A percentile compares a stretch with the other conserved stretches of the same genome.
Evolutionary conservation across 2,113 vertebrate species (phyloP).

Genomic region (Nothoprocta pentlandii): DNA sequence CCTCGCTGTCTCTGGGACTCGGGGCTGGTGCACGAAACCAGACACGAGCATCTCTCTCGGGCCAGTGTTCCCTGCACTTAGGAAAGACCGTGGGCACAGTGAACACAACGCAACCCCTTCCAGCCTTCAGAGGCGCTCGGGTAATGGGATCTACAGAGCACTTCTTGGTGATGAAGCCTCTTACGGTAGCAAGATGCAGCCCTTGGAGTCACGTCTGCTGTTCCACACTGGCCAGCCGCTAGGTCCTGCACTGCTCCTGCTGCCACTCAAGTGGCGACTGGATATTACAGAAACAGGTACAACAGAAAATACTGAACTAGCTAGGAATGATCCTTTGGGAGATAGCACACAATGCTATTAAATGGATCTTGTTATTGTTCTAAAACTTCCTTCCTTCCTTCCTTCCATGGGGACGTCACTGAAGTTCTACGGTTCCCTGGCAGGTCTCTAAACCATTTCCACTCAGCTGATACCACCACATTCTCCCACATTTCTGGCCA

Average conservation of each 20-base stretch:
- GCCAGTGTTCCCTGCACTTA: background rate
- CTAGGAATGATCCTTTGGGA: background rate
- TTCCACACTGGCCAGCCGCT: background rate
- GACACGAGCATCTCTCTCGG: rapidly evolving
- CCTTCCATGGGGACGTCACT: rapidly evolving
- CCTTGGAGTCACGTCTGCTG: background rate
- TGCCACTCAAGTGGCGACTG: background rate
- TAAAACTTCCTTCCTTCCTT: background rate
- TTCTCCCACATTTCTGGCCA: background rate
- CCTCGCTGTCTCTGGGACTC: background rate
- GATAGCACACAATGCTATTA: background rate
- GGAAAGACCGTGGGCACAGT: background rate
- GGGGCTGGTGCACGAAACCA: rapidly evolving
- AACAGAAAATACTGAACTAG: background rate
- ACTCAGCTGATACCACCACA: background rate
- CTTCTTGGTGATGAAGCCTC: background rate
- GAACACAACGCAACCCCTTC: no score
- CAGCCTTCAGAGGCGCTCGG: background rate
- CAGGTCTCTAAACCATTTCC: background rate
- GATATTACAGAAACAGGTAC: background rate
- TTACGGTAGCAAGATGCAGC: background rate
- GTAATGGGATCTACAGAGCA: background rate
- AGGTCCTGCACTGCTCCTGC: background rate
- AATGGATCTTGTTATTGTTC: background rate
- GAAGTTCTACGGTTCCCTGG: background rate